Evolutionary conservation across 1,140 invertebrate genomes (phyloP), one percentile per base, ranked within the genome.

Genomic region (Phthorimaea operculella): DNA sequence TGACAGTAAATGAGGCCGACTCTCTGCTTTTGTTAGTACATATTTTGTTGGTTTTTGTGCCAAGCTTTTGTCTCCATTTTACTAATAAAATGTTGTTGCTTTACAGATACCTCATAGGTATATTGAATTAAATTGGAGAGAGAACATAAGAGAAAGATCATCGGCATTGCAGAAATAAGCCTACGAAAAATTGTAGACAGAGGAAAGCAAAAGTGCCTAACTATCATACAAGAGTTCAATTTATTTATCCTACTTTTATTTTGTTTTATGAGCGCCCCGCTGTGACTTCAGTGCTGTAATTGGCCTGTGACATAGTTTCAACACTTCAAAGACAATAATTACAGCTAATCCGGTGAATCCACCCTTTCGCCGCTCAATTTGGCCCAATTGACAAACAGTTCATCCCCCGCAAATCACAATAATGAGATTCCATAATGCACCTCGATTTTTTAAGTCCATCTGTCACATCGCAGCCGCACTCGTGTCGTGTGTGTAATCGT

Each of bases 391-490:
- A 62, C 63, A 68, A 68, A 74, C 72, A 73, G 63, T 62, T 57
- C 58, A 44, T 49, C 55, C 60, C 68, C 68, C 70, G 63, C 72
- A 69, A 72, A 73, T 69, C 61, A 60, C 52, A 57, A 64, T 76
- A 77, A 81, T 65, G 63, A 72, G 69, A 77, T 79, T 72, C 59
- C 58, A 39, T 55, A 50, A 50, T 36, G 39, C 57, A 47, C 52
- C 44, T 66, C 54, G 57, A 50, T 65, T 68, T 72, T 75, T 73
- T 68, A 49, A 55, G 58, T 56, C 62, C 79, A 82, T 80, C 79
- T 82, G 79, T 77, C 72, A 67, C 59, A 6, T 77, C 70, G 68
- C 60, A 58, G 70, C 68, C 72, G 21, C 44, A 47, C 15, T 47
- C 44, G 44, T 47, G 44, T 47, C 44, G 14, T 16, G 39, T 14